Evolutionary conservation across 2,888 invertebrate genomes (phyloP).

Genomic region (Anodontia alba): DNA sequence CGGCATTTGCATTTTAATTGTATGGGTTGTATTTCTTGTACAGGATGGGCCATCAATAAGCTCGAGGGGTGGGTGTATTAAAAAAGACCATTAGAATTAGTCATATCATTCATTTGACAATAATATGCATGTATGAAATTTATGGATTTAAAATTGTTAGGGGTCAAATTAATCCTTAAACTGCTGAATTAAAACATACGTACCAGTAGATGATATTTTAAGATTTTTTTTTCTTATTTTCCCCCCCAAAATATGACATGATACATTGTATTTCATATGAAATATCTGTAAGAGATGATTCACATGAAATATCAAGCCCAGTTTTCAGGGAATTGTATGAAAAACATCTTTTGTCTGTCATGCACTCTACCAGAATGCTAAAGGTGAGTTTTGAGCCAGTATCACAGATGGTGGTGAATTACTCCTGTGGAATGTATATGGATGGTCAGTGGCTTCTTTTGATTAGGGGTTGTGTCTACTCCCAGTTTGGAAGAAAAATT

Average conservation of each 20-base stretch:
- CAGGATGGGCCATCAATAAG: conserved; percentile 50
- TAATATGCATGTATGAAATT: conserved; percentile 12
- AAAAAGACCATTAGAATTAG: conserved; percentile 27
- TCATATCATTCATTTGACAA: conserved; percentile 13
- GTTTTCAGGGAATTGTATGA: no score
- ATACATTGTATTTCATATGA: no score
- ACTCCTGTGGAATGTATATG: neutral
- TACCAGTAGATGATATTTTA: no score
- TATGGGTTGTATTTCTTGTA: conserved; percentile 46
- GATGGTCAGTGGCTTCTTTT: neutral
- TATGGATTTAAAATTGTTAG: conserved; percentile 9
- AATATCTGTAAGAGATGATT: no score
- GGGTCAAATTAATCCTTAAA: no score
- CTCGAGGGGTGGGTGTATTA: conserved; percentile 30
- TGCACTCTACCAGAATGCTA: no score
- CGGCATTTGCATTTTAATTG: conserved; percentile 66
- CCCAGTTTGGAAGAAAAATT: neutral
- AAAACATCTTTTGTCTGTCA: no score
- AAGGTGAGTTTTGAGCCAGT: neutral
- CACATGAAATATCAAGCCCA: no score
- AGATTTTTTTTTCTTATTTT: no score
- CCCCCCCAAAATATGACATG: no score
- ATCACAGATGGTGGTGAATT: conserved; percentile 1
- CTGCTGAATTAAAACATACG: no score
- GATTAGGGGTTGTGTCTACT: neutral